These are phyloP conservation scores for Zaprionus lineosus DNA, from an alignment of 2,888 invertebrate species.

Conservation along the genomic window DNA sequence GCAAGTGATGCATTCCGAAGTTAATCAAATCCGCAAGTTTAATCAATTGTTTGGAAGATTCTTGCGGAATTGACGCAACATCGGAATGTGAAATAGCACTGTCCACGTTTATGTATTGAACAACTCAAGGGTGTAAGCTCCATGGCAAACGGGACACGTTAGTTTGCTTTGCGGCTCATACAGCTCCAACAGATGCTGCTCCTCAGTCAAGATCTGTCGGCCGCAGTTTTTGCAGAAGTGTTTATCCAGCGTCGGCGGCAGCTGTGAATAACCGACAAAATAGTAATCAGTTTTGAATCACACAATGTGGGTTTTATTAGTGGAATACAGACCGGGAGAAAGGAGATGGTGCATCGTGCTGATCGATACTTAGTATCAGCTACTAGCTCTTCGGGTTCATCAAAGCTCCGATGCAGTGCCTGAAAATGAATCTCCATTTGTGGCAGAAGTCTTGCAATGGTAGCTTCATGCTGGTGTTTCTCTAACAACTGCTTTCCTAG, in stretches of 20 bases:
- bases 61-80: conserved; percentile 21
- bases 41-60: not conserved
- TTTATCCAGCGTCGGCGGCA: conserved; percentile 61
- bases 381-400: not conserved
- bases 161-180: conserved; percentile 46
- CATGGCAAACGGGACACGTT: conserved; percentile 54
- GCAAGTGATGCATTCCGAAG: conserved; percentile 26
- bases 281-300: not conserved
- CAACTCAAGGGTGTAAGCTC: conserved; percentile 37
- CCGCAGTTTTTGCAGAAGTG: conserved; percentile 73
- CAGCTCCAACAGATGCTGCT: conserved; percentile 61
- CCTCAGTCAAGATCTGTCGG: conserved; percentile 56
- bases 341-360: conserved; percentile 71
- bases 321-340: conserved; percentile 62
- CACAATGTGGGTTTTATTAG: not conserved
- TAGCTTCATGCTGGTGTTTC: conserved; percentile 5
- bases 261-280: conserved; percentile 23
- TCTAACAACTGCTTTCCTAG: conserved; percentile 7
- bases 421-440: conserved; percentile 37
- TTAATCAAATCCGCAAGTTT: conserved; percentile 17
- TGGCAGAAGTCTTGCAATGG: conserved; percentile 7
- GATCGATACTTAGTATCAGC: not conserved
- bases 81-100: conserved; percentile 31
- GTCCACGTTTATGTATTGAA: conserved; percentile 44
- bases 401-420: conserved; percentile 23